Conservation (phyloP, 2,797 vertebrate species). For the Mus caroli region DNA sequence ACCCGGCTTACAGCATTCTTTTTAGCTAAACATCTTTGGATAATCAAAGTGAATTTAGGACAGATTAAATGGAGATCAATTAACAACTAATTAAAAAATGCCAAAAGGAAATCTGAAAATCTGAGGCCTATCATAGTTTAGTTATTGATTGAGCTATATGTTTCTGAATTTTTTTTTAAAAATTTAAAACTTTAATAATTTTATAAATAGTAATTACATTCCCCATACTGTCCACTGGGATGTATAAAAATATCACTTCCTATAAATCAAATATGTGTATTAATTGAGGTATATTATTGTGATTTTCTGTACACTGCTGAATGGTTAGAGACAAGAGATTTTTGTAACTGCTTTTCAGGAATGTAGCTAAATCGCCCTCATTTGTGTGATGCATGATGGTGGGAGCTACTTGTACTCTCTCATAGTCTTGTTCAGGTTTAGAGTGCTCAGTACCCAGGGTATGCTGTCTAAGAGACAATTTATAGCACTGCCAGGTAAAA, state of each 20-base stretch:
- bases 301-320: background rate
- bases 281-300: background rate
- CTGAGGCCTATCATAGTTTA: background rate
- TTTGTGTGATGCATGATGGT: no score
- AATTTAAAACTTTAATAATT: background rate
- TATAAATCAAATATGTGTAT: background rate
- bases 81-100: background rate
- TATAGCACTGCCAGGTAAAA: background rate
- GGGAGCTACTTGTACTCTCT: background rate
- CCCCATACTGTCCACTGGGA: background rate
- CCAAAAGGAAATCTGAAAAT: background rate
- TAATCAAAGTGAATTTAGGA: background rate
- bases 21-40: background rate
- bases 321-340: fast-evolving
- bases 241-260: background rate
- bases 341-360: background rate
- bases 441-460: background rate
- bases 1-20: background rate
- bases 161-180: background rate
- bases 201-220: background rate
- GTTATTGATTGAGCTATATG: background rate
- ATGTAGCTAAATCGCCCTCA: no score
- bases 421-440: background rate
- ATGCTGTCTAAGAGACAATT: background rate
- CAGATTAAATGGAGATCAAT: background rate